Conservation (phyloP, 2,113 vertebrate genomes). For the Protobothrops mucrosquamatus region DNA sequence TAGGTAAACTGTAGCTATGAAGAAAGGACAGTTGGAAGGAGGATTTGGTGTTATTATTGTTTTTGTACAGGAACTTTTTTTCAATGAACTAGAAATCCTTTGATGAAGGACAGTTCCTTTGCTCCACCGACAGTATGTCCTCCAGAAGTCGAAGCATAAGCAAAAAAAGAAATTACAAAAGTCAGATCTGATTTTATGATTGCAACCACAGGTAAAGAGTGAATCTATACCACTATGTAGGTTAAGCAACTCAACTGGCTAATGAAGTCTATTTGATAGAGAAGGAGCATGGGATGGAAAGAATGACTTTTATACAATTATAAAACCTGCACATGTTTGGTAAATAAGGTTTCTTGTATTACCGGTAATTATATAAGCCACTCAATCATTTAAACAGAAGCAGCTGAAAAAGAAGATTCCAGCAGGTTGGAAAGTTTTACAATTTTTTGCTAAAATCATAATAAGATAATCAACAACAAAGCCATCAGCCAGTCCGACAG, state of each 20-base stretch:
- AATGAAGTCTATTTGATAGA: background rate
- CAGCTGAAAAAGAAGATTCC: background rate
- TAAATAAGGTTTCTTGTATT: background rate
- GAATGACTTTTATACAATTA: background rate
- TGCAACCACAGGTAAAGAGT: background rate
- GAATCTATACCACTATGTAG: background rate
- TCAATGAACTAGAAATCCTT: background rate
- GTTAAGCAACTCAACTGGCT: background rate
- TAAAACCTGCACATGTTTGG: background rate
- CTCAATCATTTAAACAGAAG: background rate
- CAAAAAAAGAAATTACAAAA: background rate
- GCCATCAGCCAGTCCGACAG: background rate
- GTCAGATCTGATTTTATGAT: background rate
- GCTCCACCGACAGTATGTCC: background rate
- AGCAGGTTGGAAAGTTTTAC: background rate
- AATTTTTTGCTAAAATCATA: background rate
- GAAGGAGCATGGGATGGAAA: background rate
- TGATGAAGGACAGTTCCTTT: background rate
- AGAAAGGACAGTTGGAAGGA: background rate
- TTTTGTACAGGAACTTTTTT: background rate
- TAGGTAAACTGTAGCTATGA: background rate
- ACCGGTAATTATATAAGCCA: background rate
- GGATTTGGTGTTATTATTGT: background rate
- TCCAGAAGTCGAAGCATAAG: background rate
- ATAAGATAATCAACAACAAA: background rate